Percentiles rank a stretch among this genome's conserved stretches.
Conservation (phyloP, 2,888 invertebrate species). For the Rambutsinella grinnellia region DNA sequence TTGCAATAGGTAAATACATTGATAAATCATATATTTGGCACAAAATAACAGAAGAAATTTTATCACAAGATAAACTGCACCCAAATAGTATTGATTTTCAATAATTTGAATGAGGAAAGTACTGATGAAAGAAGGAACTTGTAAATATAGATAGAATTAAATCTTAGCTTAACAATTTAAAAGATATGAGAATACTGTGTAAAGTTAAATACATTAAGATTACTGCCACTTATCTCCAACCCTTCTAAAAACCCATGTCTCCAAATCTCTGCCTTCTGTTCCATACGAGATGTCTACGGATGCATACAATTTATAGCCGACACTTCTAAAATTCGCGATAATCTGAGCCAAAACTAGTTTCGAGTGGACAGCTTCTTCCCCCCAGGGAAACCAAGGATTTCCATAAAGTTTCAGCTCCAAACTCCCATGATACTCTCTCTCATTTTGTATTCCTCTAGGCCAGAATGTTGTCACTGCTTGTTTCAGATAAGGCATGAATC, state of each 20-base stretch:
- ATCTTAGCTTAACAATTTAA: too few relatives aligned
- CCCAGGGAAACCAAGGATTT: constrained; percentile 35
- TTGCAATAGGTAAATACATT: too few relatives aligned
- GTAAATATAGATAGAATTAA: too few relatives aligned
- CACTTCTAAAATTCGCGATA: constrained; percentile 23
- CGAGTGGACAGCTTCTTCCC: constrained; percentile 11
- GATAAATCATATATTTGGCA: too few relatives aligned
- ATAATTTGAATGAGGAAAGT: too few relatives aligned
- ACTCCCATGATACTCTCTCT: not conserved
- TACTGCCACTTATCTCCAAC: constrained; percentile 28
- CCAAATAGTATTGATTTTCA: too few relatives aligned
- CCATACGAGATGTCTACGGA: constrained; percentile 33
- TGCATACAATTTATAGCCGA: constrained; percentile 44
- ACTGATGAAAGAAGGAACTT: too few relatives aligned
- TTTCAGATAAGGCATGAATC: constrained; percentile 12
- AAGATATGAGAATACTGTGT: too few relatives aligned
- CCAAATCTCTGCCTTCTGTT: constrained; percentile 26
- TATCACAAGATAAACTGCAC: too few relatives aligned
- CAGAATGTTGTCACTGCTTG: constrained; percentile 15
- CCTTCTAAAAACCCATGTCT: constrained; percentile 41
- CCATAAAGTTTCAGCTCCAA: constrained; percentile 44
- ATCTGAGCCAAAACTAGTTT: constrained; percentile 33
- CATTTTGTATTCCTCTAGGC: constrained; percentile 28
- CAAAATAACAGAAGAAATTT: too few relatives aligned
- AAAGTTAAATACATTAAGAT: too few relatives aligned